A percentile compares a stretch with the other conserved stretches of the same genome.
phyloP scores from a whole-genome alignment of 2,113 vertebrate genomes.

The Saccopteryx bilineata region DNA sequence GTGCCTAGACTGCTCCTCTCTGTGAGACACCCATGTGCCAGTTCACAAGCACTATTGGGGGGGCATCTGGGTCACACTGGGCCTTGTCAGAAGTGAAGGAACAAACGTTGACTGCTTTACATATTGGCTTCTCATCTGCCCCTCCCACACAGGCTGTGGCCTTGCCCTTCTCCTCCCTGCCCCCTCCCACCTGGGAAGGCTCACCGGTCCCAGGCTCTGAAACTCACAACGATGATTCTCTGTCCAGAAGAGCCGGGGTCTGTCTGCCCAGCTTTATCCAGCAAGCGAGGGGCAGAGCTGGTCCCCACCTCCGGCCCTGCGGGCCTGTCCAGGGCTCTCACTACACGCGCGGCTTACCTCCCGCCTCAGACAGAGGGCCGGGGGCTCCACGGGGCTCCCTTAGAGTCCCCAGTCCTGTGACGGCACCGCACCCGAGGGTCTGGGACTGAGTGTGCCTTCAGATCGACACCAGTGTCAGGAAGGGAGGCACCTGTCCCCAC shows the following conservation, averaged over 20 bases:
- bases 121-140: neutral
- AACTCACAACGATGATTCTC: neutral
- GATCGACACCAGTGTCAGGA: neutral
- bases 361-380: neutral
- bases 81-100: neutral
- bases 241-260: neutral
- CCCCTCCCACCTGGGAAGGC: neutral
- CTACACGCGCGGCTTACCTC: neutral
- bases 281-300: neutral
- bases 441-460: neutral
- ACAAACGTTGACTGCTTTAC: slow-evolving; percentile 5
- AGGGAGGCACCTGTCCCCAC: neutral
- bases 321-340: too few species aligned
- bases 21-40: neutral
- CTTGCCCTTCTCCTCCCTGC: neutral
- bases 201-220: neutral
- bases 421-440: neutral
- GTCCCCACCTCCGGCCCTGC: neutral
- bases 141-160: neutral
- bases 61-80: neutral
- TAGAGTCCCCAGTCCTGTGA: neutral
- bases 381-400: neutral
- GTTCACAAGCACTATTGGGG: neutral
- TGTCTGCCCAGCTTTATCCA: neutral
- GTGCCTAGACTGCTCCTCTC: neutral